Evolutionary conservation across 2,888 invertebrate species (phyloP).

Genomic region (Atethmia centrago): DNA sequence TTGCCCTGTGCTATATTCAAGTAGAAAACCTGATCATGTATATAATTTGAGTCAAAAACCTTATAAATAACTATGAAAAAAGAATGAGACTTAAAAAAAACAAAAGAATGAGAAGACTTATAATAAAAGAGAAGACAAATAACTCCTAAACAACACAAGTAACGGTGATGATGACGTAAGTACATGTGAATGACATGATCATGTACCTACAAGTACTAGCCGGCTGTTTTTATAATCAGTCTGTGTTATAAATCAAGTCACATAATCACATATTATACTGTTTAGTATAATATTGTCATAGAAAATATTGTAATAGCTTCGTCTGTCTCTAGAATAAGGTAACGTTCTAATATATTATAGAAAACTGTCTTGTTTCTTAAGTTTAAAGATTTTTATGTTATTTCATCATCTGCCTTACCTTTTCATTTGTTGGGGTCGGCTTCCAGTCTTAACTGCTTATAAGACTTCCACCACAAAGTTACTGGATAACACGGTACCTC

Average conservation of each 20-base stretch:
- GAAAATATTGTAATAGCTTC: neutral
- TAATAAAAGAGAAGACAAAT: conserved; percentile 19
- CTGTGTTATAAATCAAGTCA: conserved; percentile 36
- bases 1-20: too few relatives aligned
- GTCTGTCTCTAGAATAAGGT: neutral
- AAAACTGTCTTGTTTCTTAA: neutral
- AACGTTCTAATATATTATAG: neutral
- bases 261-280: neutral
- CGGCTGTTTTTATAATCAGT: conserved; percentile 38
- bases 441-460: neutral
- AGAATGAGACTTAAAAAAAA: neutral
- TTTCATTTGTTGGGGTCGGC: neutral
- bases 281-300: neutral
- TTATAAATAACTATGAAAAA: neutral
- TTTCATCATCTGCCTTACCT: neutral
- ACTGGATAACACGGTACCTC: neutral
- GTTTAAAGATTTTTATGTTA: neutral
- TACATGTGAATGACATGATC: conserved; percentile 39
- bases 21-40: neutral
- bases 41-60: too few relatives aligned
- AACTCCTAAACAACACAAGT: conserved; percentile 23
- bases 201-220: conserved; percentile 11
- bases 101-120: neutral
- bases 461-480: neutral
- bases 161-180: conserved; percentile 40